Evolutionary conservation across 2,113 vertebrate species (phyloP), one percentile per base, ranked within the genome.

Genomic region (Penelope pileata): DNA sequence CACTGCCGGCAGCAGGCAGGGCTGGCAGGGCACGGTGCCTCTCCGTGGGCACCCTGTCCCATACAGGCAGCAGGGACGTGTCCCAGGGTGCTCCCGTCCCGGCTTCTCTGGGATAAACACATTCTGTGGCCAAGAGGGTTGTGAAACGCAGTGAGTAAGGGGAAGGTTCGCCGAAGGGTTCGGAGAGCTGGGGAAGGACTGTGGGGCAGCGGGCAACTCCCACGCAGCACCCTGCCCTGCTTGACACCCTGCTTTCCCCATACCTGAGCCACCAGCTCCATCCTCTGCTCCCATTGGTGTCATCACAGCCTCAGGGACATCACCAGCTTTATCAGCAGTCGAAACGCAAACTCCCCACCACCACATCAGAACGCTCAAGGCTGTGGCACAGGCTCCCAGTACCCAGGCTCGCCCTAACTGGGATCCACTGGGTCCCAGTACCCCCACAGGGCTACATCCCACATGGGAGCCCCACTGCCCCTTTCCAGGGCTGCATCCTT

Each of bases 41-140:
- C 59, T 27, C 36, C 11, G 10, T 17, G 36, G 60, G 60, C 16
- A 14, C 10, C 38, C 59, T 22, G 12, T 72, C 40, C 29, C 66
- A 1, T 15, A 17, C 0, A 11, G 16, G 22, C 3, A 6, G 58
- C 48, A 16, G 11, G 6, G 23, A 12, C 1, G 0, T 21, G 21
- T 32, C 30, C 75, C 7, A 2, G 32, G 36, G 3, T 3, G 7
- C 15, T 69, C 29, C 32, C 42, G 32, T 4, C 22, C 50, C n/a
- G 36, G 34, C 40, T 68, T n/a, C 79, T 2, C 0, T 3, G 38
- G 36, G 34, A 45, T 80, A 88, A 88, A n/a, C 11, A 38, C 0
- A 0, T 14, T 16, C 63, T 34, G 29, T 16, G 7, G 38, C 24
- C 23, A 10, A 66, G 24, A 54, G 30, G 42, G 34, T 16, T 63